phyloP scores from a whole-genome alignment of 2,113 vertebrate species.

The Cottus gobio region DNA sequence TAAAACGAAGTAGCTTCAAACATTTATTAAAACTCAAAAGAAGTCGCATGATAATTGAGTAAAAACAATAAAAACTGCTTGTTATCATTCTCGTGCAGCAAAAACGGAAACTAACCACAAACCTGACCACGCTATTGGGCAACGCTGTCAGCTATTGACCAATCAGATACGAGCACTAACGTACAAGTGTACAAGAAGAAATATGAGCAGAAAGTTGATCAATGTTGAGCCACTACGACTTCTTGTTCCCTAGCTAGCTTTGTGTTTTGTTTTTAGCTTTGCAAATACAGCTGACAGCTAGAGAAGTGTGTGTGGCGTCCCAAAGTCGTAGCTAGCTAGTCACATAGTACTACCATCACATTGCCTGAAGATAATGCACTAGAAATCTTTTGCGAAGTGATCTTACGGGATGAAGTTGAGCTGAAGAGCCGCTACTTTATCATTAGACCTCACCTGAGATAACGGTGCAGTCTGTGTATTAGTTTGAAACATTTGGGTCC shows the following conservation, averaged over 20 bases:
- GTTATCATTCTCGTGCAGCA: not conserved
- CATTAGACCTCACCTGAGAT: too few relatives aligned
- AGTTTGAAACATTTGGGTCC: not conserved
- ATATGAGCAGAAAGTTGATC: not conserved
- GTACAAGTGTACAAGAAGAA: not conserved
- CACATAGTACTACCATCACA: constrained; percentile 4
- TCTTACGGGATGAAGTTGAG: not conserved
- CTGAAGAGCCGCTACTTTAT: not conserved
- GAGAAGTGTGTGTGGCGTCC: not conserved
- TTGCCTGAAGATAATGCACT: not conserved
- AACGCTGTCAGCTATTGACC: not conserved
- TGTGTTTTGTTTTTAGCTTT: not conserved
- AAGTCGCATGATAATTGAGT: not conserved
- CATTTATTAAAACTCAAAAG: not conserved
- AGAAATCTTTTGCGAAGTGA: not conserved
- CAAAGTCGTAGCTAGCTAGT: constrained; percentile 22
- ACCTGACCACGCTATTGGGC: not conserved
- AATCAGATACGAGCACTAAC: not conserved
- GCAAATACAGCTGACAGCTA: not conserved
- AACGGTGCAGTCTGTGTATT: not conserved
- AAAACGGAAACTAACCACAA: not conserved
- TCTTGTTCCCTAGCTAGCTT: not conserved
- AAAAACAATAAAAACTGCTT: not conserved
- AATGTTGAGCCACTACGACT: not conserved
- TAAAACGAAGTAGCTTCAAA: not conserved